Evolutionary conservation across 2,113 vertebrate species (phyloP), one percentile per base, ranked within the genome.

Genomic region (Myanophis thanlyinensis): DNA sequence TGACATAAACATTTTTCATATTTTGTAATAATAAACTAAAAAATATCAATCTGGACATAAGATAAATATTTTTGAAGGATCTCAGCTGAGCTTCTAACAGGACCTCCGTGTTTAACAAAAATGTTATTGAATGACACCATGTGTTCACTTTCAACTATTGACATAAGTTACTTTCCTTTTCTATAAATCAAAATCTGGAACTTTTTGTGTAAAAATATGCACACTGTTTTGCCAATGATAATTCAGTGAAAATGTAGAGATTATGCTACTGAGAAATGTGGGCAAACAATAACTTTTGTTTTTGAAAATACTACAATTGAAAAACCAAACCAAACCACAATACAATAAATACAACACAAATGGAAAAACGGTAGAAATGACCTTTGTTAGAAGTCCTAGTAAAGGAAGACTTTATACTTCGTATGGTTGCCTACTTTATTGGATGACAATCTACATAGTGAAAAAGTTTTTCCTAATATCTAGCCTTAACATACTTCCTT

Each of bases 41-140:
- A 93, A 90, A 90, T 93, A 93, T 90, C 85, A 90, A 93, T 89
- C 88, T 93, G 92, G 88, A 51, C 53, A 90, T 93, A 93, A 93
- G 80, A 93, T 93, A 93, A 93, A 93, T 93, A 93, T 93, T 90
- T 86, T 59, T 90, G 92, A 93, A 93, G 80, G 73, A 80, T 93
- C 88, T 93, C 88, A 93, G 92, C 92, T 93, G 92, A 90, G 92
- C n/a, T 62, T 54, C 88, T 85, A 90, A 93, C 46, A 67, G 47
- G 88, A 93, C 92, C 80, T 86, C 53, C 53, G 9, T n/a, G 88
- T 48, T n/a, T 46, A 90, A 62, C 35, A 84, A 93, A 93, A 86
- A 93, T 51, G 88, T 62, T 86, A 80, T 86, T 62, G 80, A 86
- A 90, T 54, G 85, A 35, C 87, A 40, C 53, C 53, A 89, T 92